Percentiles rank a stretch among this genome's conserved stretches.
Conservation (phyloP, 2,113 vertebrate species). For the Tyrannus savana region DNA sequence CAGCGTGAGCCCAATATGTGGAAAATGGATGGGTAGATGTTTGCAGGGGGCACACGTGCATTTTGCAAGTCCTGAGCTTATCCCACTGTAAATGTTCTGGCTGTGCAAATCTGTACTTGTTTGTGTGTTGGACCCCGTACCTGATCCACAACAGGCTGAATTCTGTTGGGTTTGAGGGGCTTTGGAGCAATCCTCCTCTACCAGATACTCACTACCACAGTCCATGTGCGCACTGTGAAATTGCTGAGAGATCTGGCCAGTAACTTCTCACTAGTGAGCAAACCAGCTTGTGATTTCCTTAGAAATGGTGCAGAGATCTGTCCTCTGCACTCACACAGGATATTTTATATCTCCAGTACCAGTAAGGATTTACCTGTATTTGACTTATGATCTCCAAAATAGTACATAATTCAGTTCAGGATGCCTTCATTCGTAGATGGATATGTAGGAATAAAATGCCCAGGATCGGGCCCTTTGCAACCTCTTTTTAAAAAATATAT, state of each 20-base stretch:
- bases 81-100: background rate
- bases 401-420: background rate
- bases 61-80: background rate
- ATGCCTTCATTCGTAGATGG: background rate
- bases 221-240: background rate
- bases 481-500: background rate
- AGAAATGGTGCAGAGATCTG: background rate
- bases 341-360: background rate
- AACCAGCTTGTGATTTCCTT: background rate
- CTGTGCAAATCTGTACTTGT: background rate
- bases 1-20: background rate
- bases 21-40: background rate
- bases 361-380: background rate
- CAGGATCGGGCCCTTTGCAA: background rate
- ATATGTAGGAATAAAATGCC: background rate
- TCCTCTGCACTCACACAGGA: background rate
- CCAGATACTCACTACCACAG: rapidly evolving
- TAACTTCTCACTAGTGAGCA: background rate
- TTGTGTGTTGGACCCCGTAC: background rate
- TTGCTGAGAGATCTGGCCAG: background rate
- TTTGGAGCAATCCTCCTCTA: background rate
- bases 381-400: background rate
- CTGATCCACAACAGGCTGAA: background rate
- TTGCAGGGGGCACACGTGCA: background rate
- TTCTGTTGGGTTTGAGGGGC: background rate